phyloP scores from a whole-genome alignment of 2,797 vertebrate genomes.

The Poeciliopsis gracilis region DNA sequence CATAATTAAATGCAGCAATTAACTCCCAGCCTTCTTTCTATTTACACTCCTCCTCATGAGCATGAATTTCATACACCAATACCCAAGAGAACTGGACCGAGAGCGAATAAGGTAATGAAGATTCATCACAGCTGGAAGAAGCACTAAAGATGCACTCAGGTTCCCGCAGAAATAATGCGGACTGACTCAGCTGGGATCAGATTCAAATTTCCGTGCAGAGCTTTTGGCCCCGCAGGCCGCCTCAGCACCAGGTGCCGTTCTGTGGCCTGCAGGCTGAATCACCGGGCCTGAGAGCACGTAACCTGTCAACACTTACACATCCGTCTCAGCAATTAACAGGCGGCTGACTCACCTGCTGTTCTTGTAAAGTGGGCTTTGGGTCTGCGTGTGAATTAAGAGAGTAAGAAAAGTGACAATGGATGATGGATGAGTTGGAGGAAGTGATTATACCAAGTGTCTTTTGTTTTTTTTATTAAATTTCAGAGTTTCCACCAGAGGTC shows the following conservation, averaged over 20 bases:
- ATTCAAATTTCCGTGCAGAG: conserved; percentile 26
- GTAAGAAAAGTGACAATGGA: conserved; percentile 14
- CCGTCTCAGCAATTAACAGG: conserved; percentile 53
- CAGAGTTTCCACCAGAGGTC: conserved; percentile 4
- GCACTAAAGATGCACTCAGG: conserved; percentile 9
- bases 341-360: conserved; percentile 54
- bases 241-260: conserved; percentile 37
- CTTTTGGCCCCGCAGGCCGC: conserved; percentile 14
- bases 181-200: conserved; percentile 36
- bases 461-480: conserved; percentile 14
- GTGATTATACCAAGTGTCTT: neutral
- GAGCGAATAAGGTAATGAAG: conserved; percentile 40
- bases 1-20: conserved; percentile 64
- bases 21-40: conserved; percentile 29
- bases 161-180: conserved; percentile 4
- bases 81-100: conserved; percentile 48
- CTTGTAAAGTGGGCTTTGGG: conserved; percentile 28
- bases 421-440: neutral
- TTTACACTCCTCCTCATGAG: conserved; percentile 19
- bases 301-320: conserved; percentile 43
- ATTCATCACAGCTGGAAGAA: conserved; percentile 32
- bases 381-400: neutral
- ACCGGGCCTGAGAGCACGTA: conserved; percentile 17
- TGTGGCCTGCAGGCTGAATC: conserved; percentile 42
- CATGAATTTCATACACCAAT: conserved; percentile 30